Percentiles rank a stretch among this genome's conserved stretches.
Evolutionary conservation across 2,888 invertebrate genomes (phyloP).

Genomic region (Steinernema carpocapsae): DNA sequence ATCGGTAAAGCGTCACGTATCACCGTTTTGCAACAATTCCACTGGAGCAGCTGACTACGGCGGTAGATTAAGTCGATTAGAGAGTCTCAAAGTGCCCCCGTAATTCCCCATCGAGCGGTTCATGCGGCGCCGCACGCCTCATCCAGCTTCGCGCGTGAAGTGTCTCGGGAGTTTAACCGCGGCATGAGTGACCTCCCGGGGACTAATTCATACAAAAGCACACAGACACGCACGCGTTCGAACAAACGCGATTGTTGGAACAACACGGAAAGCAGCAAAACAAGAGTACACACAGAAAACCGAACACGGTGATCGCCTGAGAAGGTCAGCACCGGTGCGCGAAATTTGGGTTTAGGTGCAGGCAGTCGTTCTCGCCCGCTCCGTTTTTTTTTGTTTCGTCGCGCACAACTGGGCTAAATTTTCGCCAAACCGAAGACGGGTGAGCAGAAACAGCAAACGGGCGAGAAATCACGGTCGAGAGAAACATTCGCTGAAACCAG

Average conservation of each 20-base stretch:
- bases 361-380: neutral
- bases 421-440: slow-evolving; percentile 4
- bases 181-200: neutral
- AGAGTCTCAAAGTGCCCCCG: neutral
- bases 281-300: slow-evolving; percentile 15
- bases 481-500: slow-evolving; percentile 10
- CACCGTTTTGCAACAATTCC: slow-evolving; percentile 31
- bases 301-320: slow-evolving; percentile 1
- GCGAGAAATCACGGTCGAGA: slow-evolving; percentile 26
- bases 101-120: neutral
- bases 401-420: slow-evolving; percentile 3
- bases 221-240: slow-evolving; percentile 4
- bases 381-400: slow-evolving; percentile 8
- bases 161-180: slow-evolving; percentile 9
- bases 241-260: neutral
- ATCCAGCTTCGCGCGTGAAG: neutral
- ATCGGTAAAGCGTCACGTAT: slow-evolving; percentile 31
- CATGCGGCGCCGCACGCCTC: neutral
- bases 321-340: slow-evolving; percentile 26
- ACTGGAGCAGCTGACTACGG: neutral
- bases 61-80: slow-evolving; percentile 26
- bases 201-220: no score
- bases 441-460: neutral
- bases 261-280: neutral
- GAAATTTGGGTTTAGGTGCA: slow-evolving; percentile 21